Base-by-base conservation (phyloP, 2,888 invertebrate species). In the Oligia latruncula region DNA sequence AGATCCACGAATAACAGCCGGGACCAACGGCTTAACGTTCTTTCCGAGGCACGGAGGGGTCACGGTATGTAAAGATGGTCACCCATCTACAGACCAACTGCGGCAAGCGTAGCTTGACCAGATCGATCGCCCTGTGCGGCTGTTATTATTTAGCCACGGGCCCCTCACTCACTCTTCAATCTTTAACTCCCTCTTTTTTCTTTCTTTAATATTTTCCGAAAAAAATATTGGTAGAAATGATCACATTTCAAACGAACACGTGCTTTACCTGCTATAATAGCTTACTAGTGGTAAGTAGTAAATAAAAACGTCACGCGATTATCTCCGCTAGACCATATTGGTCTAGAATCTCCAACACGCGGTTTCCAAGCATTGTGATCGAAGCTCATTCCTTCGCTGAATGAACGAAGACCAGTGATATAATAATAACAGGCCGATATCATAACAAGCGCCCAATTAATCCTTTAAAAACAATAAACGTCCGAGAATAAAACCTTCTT, bases 401-500 rank as follows among this genome's bases (percentile, higher is more conserved):
- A 49, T 15, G 0, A 17, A 66, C 58, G 4, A 23, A 29, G 5
- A 23, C 9, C 11, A 49, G 40, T 17, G 4, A 13, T 4, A 13
- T 35, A 46, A 46, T 46, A 23, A 62, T 46, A 23, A 62, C 29
- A 66, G 17, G 40, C 23, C 17, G 13, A 66, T 68, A 46, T 68
- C 17, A 68, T n/a, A 74, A 68, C 20, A 29, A 55, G n/a, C 20
- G 2, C 5, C 35, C 17, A 68, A 81, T 71, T 35, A 65, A 73
- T 78, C 40, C 49, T 68, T 71, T 65, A 68, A 67, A 79, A 72
- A 74, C 35, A 74, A 79, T 35, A 79, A 73, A 35, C 17, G 11
- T 20, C 52, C 11, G 17, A 23, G 5, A 78, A 68, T 46, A 60
- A 80, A 66, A 67, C 43, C 65, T 55, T 62, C 43, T 70, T 72